phyloP scores from a whole-genome alignment of 2,888 invertebrate genomes.

The Beris chalybata region DNA sequence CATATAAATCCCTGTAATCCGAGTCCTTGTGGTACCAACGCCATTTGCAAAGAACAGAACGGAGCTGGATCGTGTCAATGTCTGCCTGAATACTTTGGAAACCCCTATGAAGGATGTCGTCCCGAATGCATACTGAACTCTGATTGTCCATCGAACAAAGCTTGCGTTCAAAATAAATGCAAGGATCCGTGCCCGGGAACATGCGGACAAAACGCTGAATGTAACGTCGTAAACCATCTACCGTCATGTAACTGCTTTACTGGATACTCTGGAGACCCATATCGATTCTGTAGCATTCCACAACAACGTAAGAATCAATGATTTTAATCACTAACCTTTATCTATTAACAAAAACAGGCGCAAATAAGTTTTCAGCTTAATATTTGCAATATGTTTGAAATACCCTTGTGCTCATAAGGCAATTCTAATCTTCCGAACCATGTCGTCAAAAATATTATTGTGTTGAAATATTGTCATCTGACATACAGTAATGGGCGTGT shows the following conservation, averaged over 20 bases:
- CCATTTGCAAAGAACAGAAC: slow-evolving; percentile 72
- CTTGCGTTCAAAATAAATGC: slow-evolving; percentile 68
- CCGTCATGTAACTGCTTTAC: slow-evolving; percentile 64
- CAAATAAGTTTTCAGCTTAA: too few species aligned
- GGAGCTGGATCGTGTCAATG: slow-evolving; percentile 75
- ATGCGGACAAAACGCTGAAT: slow-evolving; percentile 67
- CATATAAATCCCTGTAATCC: slow-evolving; percentile 59
- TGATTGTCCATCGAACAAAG: slow-evolving; percentile 67
- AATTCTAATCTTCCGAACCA: too few species aligned
- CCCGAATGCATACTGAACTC: slow-evolving; percentile 68
- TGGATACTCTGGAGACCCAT: slow-evolving; percentile 70
- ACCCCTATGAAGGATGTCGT: slow-evolving; percentile 74
- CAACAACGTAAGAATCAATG: slow-evolving; percentile 59
- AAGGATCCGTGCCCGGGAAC: slow-evolving; percentile 66
- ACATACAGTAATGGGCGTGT: too few species aligned
- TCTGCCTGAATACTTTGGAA: slow-evolving; percentile 70
- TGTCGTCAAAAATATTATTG: too few species aligned
- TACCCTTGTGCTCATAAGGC: too few species aligned
- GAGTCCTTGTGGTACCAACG: slow-evolving; percentile 64
- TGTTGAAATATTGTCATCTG: too few species aligned
- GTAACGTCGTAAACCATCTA: slow-evolving; percentile 66
- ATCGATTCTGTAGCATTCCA: slow-evolving; percentile 62
- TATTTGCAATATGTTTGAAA: too few species aligned
- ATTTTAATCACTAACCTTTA: too few species aligned
- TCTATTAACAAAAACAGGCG: too few species aligned